Conservation (phyloP, 2,797 vertebrate genomes). For the Sebastes steindachneri region DNA sequence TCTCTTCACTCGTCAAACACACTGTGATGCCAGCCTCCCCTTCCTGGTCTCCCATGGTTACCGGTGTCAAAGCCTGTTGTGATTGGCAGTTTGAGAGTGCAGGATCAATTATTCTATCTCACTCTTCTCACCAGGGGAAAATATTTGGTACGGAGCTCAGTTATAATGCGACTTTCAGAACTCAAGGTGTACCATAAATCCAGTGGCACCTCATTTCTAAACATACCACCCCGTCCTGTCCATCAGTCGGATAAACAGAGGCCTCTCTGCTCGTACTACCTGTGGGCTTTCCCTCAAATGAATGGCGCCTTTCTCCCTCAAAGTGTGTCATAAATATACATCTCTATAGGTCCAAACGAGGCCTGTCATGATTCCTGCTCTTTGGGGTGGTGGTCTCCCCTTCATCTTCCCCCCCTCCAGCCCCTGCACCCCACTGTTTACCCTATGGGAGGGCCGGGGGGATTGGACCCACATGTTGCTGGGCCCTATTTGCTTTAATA, state of each 20-base stretch:
- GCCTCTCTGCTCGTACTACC: slow-evolving; percentile 13
- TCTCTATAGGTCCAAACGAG: slow-evolving; percentile 52
- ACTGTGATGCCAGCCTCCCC: slow-evolving; percentile 36
- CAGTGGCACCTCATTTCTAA: slow-evolving; percentile 30
- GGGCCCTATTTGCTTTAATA: slow-evolving; percentile 82
- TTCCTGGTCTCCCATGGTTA: slow-evolving; percentile 67
- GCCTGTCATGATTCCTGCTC: slow-evolving; percentile 60
- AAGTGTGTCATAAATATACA: slow-evolving; percentile 59
- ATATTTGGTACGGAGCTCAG: not conserved
- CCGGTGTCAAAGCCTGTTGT: slow-evolving; percentile 32
- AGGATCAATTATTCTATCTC: not conserved
- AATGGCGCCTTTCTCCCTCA: slow-evolving; percentile 55
- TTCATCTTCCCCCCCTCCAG: slow-evolving; percentile 48
- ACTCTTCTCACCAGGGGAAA: not conserved
- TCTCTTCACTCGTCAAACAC: slow-evolving; percentile 58
- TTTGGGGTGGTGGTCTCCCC: slow-evolving; percentile 53
- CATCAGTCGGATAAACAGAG: slow-evolving; percentile 40
- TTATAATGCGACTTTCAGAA: not conserved
- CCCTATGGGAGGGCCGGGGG: slow-evolving; percentile 54
- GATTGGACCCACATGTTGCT: slow-evolving; percentile 81
- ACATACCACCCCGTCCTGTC: not conserved
- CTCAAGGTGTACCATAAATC: slow-evolving; percentile 42
- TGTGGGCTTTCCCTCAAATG: slow-evolving; percentile 21
- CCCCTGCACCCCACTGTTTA: slow-evolving; percentile 67
- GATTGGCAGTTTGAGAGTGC: slow-evolving; percentile 7